Conservation (phyloP, 2,113 vertebrate genomes). For the Gobio gobio region DNA sequence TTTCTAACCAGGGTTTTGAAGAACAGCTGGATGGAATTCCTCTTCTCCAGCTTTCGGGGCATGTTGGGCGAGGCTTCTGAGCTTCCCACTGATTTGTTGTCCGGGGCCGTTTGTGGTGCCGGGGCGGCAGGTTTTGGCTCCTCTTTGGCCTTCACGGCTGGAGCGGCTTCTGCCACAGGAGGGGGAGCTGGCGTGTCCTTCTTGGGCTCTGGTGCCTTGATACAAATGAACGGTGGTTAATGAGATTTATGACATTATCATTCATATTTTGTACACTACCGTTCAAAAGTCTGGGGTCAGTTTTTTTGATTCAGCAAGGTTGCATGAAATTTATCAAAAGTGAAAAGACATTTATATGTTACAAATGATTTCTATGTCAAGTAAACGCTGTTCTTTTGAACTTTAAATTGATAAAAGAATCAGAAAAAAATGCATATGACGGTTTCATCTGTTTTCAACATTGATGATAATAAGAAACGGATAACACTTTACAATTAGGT, state of each 20-base stretch:
- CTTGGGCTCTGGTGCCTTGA: constrained; percentile 68
- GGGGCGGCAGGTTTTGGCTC: constrained; percentile 73
- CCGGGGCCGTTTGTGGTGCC: constrained; percentile 53
- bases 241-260: neutral
- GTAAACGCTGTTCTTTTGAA: neutral
- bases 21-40: constrained; percentile 89
- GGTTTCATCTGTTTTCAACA: neutral
- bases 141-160: constrained; percentile 73
- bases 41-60: constrained; percentile 85
- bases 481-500: too few species aligned
- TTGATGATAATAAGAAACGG: neutral
- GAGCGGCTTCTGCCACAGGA: constrained; percentile 59
- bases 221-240: neutral
- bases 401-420: neutral
- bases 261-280: neutral
- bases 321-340: neutral
- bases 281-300: neutral
- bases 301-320: neutral
- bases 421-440: neutral
- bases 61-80: constrained; percentile 66
- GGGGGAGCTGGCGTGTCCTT: constrained; percentile 63
- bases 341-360: neutral
- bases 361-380: neutral
- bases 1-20: constrained; percentile 87
- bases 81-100: constrained; percentile 71